phyloP scores from a whole-genome alignment of 2,888 invertebrate genomes.

The Encarsia formosa region DNA sequence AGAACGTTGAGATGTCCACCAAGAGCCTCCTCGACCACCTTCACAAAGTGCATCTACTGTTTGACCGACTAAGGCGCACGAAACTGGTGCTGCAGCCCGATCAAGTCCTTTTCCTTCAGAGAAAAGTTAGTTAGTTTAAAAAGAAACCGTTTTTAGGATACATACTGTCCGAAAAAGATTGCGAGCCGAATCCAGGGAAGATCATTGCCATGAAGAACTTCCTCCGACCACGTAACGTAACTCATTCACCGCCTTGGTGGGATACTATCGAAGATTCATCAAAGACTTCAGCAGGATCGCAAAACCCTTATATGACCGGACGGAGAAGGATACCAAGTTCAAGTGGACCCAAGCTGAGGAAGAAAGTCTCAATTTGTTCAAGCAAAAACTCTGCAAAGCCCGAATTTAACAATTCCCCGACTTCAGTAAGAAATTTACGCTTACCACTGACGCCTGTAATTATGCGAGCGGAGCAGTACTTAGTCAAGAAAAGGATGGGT shows the following conservation, averaged over 20 bases:
- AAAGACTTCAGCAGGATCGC: not conserved
- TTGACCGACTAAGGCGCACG: conserved; percentile 4
- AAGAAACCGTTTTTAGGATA: conserved; percentile 15
- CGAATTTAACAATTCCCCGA: not conserved
- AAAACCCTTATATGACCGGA: not conserved
- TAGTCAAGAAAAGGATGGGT: not conserved
- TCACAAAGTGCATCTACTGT: too few relatives aligned
- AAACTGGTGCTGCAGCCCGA: conserved; percentile 4
- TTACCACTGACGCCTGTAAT: not conserved
- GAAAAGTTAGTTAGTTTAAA: too few relatives aligned
- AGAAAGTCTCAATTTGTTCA: not conserved
- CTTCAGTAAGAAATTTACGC: not conserved
- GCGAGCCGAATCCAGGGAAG: not conserved
- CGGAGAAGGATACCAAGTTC: not conserved
- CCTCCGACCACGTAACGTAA: not conserved
- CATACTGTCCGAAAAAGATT: not conserved
- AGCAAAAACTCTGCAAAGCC: not conserved
- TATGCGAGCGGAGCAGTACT: not conserved
- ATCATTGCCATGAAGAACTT: not conserved
- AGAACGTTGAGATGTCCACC: too few relatives aligned
- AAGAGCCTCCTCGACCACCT: too few relatives aligned
- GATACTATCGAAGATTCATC: not conserved
- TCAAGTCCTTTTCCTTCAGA: conserved; percentile 9
- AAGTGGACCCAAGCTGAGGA: not conserved
- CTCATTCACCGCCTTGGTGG: too few relatives aligned